Evolutionary conservation across 2,888 invertebrate species (phyloP).

Genomic region (Shargacucullia verbasci): DNA sequence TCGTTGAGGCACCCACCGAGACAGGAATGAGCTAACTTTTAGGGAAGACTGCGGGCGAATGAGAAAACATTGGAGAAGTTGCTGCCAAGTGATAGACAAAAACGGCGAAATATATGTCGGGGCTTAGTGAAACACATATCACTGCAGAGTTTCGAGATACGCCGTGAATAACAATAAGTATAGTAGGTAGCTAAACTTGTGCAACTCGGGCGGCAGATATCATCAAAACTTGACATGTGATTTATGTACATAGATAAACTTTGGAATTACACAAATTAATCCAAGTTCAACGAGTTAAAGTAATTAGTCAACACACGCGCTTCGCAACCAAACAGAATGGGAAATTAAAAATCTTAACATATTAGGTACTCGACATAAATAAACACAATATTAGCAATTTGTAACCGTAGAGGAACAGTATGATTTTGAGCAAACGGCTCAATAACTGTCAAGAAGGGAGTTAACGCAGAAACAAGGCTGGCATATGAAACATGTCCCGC

Average conservation of each 20-base stretch:
- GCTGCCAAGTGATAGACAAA: conserved; percentile 81
- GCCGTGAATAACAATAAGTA: conserved; percentile 76
- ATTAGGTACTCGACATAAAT: conserved; percentile 26
- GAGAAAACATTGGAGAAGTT: conserved; percentile 85
- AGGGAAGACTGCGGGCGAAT: conserved; percentile 78
- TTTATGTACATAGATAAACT: conserved; percentile 67
- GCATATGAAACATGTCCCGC: conserved; percentile 80
- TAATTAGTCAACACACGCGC: conserved; percentile 57
- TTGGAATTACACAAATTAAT: conserved; percentile 65
- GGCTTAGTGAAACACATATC: conserved; percentile 78
- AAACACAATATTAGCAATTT: conserved; percentile 50
- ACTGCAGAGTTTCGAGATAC: conserved; percentile 75
- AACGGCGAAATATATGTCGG: conserved; percentile 78
- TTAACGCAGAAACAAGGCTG: conserved; percentile 71
- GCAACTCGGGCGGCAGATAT: conserved; percentile 66
- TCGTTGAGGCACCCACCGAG: conserved; percentile 78
- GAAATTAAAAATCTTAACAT: conserved; percentile 23
- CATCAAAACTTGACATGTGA: conserved; percentile 66
- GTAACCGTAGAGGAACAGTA: conserved; percentile 51
- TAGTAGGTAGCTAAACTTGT: conserved; percentile 60
- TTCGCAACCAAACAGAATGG: conserved; percentile 6
- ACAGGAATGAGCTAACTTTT: conserved; percentile 84
- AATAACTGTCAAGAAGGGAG: conserved; percentile 74
- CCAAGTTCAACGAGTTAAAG: conserved; percentile 51
- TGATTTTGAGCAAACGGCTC: conserved; percentile 70